Evolutionary conservation across 2,888 invertebrate species (phyloP).

Genomic region (Adineta ricciae): DNA sequence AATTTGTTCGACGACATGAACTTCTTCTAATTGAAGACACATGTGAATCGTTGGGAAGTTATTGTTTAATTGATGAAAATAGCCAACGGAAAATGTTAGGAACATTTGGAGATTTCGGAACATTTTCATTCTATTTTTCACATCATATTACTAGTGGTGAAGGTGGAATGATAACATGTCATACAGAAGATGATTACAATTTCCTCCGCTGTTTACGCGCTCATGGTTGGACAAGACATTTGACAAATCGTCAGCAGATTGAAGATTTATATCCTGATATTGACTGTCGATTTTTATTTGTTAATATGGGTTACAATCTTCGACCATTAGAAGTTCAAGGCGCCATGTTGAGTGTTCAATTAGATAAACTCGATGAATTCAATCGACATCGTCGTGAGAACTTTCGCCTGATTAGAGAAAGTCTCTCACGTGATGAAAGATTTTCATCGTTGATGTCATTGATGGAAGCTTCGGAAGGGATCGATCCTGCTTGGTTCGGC

Average conservation of each 20-base stretch:
- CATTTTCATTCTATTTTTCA: background rate
- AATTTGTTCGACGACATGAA: background rate
- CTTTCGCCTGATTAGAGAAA: background rate
- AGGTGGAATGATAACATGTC: background rate
- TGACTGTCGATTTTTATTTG: background rate
- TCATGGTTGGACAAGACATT: background rate
- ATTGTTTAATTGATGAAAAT: background rate
- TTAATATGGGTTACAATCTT: background rate
- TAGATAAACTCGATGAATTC: background rate
- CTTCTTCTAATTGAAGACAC: background rate
- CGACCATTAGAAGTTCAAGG: background rate
- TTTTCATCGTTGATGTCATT: background rate
- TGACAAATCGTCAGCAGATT: background rate
- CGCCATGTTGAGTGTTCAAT: background rate
- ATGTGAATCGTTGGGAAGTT: background rate
- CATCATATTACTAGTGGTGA: background rate
- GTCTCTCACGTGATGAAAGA: background rate
- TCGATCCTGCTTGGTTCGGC: background rate
- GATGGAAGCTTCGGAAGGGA: background rate
- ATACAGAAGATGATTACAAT: background rate
- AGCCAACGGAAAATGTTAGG: background rate
- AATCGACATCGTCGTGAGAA: background rate
- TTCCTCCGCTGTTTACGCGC: background rate
- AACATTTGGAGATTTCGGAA: background rate
- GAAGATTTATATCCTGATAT: background rate